A percentile compares a stretch with the other conserved stretches of the same genome.
phyloP scores from a whole-genome alignment of 2,797 vertebrate species.

The Periophthalmus magnuspinnatus region DNA sequence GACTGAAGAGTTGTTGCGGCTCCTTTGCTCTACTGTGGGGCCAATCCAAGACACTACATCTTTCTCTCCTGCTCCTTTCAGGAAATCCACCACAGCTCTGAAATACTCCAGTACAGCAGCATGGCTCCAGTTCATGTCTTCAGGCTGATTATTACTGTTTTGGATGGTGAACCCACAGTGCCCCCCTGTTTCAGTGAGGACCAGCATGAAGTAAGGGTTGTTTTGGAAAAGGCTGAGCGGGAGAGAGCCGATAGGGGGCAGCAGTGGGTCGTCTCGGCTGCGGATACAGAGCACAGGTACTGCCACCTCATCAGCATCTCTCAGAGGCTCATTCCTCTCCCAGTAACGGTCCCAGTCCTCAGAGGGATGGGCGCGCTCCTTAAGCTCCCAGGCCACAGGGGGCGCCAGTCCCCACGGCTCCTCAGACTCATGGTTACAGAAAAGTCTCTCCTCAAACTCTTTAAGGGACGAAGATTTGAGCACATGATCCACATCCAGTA shows the following conservation, averaged over 20 bases:
- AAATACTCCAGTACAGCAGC: slow-evolving; percentile 82
- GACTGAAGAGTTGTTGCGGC: slow-evolving; percentile 26
- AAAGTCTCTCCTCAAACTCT: slow-evolving; percentile 84
- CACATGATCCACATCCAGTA: slow-evolving; percentile 70
- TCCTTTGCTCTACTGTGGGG: slow-evolving; percentile 39
- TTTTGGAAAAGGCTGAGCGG: slow-evolving; percentile 82
- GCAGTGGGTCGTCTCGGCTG: slow-evolving; percentile 84
- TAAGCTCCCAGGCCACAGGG: slow-evolving; percentile 44
- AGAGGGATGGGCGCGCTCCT: slow-evolving; percentile 48
- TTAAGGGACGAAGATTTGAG: slow-evolving; percentile 79
- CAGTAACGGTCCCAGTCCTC: slow-evolving; percentile 85
- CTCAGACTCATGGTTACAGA: slow-evolving; percentile 65
- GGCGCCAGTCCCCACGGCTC: slow-evolving; percentile 17
- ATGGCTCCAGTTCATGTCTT: slow-evolving; percentile 79
- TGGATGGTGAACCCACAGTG: slow-evolving; percentile 83
- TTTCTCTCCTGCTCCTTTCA: slow-evolving; percentile 73
- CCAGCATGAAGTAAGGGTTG: slow-evolving; percentile 87
- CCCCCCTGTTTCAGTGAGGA: slow-evolving; percentile 81
- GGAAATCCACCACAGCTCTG: slow-evolving; percentile 80
- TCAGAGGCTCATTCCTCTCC: slow-evolving; percentile 88
- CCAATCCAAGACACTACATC: slow-evolving; percentile 41
- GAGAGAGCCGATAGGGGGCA: slow-evolving; percentile 67
- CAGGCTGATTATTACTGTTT: slow-evolving; percentile 11
- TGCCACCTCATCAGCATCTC: slow-evolving; percentile 86
- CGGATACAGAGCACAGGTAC: slow-evolving; percentile 86